These are phyloP conservation scores for Mizuhopecten yessoensis DNA, from an alignment of 1,140 invertebrate species.

Conservation along the genomic window DNA sequence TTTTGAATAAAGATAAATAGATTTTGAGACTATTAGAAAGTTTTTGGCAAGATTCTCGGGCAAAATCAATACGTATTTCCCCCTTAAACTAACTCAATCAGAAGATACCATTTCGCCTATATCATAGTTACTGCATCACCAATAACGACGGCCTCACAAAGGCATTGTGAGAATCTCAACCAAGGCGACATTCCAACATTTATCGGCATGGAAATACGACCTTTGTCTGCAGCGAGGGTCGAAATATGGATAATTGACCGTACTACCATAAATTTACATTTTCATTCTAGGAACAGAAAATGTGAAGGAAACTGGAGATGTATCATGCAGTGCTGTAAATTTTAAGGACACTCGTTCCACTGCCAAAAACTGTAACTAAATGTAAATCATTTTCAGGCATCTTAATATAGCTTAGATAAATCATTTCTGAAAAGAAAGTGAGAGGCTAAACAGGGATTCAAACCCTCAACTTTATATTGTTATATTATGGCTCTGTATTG, in stretches of 20 bases:
- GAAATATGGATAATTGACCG: not conserved
- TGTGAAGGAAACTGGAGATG: not conserved
- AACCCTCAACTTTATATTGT: no score
- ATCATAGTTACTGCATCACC: not conserved
- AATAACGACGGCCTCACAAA: not conserved
- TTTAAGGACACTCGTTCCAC: no score
- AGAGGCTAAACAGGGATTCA: no score
- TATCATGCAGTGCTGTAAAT: not conserved
- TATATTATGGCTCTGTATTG: no score
- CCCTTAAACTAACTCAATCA: not conserved
- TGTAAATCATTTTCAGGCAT: no score
- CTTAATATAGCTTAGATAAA: no score
- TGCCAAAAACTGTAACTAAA: no score
- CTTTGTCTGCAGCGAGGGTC: not conserved
- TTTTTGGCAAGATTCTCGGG: not conserved
- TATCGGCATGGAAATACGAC: not conserved
- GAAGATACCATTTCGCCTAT: not conserved
- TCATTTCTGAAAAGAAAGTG: no score
- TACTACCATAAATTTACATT: not conserved
- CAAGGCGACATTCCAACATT: not conserved
- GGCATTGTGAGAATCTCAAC: not conserved
- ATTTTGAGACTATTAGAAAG: not conserved
- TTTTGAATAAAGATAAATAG: constrained; percentile 13
- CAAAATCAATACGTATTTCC: not conserved
- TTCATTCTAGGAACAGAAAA: not conserved